Evolutionary conservation across 1,140 invertebrate species (phyloP), one percentile per base, ranked within the genome.

Genomic region (Reticulitermes speratus): DNA sequence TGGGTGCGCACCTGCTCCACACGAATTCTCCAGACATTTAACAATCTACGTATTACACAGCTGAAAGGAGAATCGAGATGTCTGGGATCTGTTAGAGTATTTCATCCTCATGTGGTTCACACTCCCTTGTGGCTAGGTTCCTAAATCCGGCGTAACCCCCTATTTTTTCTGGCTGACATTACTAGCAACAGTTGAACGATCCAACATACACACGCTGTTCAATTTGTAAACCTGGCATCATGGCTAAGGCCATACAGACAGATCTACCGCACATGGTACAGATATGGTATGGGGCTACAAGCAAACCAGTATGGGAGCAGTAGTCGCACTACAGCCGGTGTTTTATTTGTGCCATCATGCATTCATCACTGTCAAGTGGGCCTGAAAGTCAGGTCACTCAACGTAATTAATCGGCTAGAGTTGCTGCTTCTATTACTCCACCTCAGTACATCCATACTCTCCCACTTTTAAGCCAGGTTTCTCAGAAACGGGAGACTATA

Each of bases 311-410:
- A 65, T 8, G 55, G 59, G 59, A 65, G 21, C 12, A n/a, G 65
- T 30, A 75, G 65, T 75, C 25, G 25, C 25, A 55, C 25, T 84
- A 52, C 48, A 25, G 52, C 48, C 44, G 45, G 44, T 52, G 45
- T 84, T 55, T 84, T 84, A 55, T 55, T 84, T 84, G 83, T 30
- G 23, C 83, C 52, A 52, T 52, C 83, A 84, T 84, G 45, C 83
- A 84, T 84, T 84, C 83, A 84, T 55, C 45, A 55, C 45, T 52
- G 45, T 55, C 83, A 84, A 52, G 83, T 84, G 83, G n/a, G 9
- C 83, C 45, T 55, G 45, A 59, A 84, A 52, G 45, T 84, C 83
- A 55, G 83, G 83, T 84, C 83, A 84, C 83, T 84, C 83, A 84
- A 84, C 45, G 83, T 84, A 84, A 84, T 84, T 55, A 55, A 84